Evolutionary conservation across 2,113 vertebrate genomes (phyloP), one percentile per base, ranked within the genome.

Genomic region (Orthonyx spaldingii): DNA sequence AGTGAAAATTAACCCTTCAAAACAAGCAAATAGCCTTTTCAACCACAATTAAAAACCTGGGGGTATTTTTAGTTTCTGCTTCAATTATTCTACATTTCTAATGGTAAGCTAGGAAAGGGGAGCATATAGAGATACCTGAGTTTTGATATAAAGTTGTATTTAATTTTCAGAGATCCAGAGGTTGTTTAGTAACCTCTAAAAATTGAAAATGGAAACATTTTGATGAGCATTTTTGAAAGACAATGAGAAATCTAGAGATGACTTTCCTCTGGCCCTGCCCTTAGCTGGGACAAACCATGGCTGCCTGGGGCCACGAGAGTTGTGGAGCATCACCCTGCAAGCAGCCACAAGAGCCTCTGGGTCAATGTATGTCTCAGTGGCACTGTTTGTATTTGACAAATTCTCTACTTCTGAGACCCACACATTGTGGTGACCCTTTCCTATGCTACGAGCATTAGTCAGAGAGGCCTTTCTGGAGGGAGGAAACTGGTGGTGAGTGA

Each of bases 351-450:
- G 69, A 88, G 23, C 39, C 24, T 61, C 46, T 44, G 53, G 49
- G 17, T 52, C 41, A 42, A 19, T 0, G 3, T 4, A 1, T 16
- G 14, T 78, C 16, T 64, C 77, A 37, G 10, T 2, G 6, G 44
- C 77, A 41, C 16, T 15, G 24, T 49, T 75, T 72, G 33, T 21
- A 13, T 60, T 59, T 72, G 78, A 85, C 59, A 86, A 66, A 63
- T 35, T 53, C 66, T 41, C 42, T 63, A 50, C 44, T 70, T 76
- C 9, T 16, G 42, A 88, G 30, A 85, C 20, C 59, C 53, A 18
- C 2, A 0, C 35, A 27, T 82, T 33, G 7, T 0, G 1, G 47
- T 33, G 11, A 9, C 13, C 61, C 59, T 53, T 47, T 70, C 53
- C 53, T 33, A 6, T 7, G 28, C 39, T 23, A 35, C 0, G 3